These are phyloP conservation scores for Ectropis crepuscularia DNA, from an alignment of 2,888 invertebrate species.

Conservation along the genomic window DNA sequence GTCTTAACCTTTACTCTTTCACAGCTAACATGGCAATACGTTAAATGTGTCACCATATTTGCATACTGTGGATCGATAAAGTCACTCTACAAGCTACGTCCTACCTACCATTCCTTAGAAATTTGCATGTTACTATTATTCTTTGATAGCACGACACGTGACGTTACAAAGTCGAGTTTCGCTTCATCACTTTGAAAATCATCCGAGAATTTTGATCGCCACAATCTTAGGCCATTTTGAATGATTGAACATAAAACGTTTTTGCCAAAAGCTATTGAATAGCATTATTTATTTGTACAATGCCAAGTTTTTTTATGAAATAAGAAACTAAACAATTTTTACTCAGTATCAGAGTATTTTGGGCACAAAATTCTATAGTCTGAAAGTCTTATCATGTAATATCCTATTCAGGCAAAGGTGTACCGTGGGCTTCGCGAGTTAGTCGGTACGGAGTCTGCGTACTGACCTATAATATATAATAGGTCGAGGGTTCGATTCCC, in stretches of 20 bases:
- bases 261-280: too few relatives aligned
- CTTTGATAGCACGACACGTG: constrained; percentile 13
- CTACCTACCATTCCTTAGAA: constrained; percentile 16
- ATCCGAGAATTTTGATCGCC: neutral
- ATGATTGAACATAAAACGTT: neutral
- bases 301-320: too few relatives aligned
- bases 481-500: too few relatives aligned
- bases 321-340: too few relatives aligned
- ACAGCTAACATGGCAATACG: constrained; percentile 3
- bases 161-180: neutral
- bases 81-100: constrained; percentile 18
- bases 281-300: too few relatives aligned
- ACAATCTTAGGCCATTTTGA: neutral
- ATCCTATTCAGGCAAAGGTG: too few relatives aligned
- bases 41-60: constrained; percentile 26
- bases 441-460: too few relatives aligned
- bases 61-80: constrained; percentile 26
- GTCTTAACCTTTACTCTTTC: neutral
- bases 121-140: constrained; percentile 28
- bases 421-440: too few relatives aligned
- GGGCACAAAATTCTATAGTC: too few relatives aligned
- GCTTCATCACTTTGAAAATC: neutral
- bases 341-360: too few relatives aligned
- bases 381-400: too few relatives aligned
- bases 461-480: too few relatives aligned